phyloP scores from a whole-genome alignment of 2,113 vertebrate genomes.

The Myotis brandtii region DNA sequence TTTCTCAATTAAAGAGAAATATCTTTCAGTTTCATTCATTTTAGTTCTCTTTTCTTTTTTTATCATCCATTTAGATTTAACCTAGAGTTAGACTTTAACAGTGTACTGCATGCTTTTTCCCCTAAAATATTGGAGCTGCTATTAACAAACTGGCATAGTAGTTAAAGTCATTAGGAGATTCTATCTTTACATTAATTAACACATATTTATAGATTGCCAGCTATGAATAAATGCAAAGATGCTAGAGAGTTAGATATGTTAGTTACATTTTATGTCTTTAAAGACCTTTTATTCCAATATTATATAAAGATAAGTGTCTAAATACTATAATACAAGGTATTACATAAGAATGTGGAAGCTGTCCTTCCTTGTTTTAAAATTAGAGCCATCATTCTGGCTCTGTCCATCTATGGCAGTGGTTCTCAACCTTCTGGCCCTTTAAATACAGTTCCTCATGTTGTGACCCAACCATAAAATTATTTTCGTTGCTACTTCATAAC shows the following conservation, averaged over 20 bases:
- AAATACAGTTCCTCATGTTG: no score
- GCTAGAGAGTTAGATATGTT: not conserved
- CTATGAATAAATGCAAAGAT: not conserved
- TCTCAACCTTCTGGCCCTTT: no score
- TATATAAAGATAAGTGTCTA: not conserved
- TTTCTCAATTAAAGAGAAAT: not conserved
- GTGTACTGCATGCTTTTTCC: not conserved
- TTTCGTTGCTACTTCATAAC: no score
- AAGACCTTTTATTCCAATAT: not conserved
- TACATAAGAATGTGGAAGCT: not conserved
- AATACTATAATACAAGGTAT: not conserved
- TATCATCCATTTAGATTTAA: not conserved
- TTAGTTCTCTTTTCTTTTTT: not conserved
- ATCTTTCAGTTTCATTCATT: not conserved
- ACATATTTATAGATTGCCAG: not conserved
- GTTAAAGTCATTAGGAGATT: not conserved
- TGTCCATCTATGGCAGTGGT: no score
- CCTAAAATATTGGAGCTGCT: not conserved
- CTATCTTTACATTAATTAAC: not conserved
- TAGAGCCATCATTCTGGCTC: not conserved
- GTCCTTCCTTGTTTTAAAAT: not conserved
- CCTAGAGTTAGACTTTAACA: not conserved
- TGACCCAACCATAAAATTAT: no score
- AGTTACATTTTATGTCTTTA: not conserved
- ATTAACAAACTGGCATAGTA: not conserved